phyloP scores from a whole-genome alignment of 2,797 vertebrate genomes.

The Pelobates cultripes region DNA sequence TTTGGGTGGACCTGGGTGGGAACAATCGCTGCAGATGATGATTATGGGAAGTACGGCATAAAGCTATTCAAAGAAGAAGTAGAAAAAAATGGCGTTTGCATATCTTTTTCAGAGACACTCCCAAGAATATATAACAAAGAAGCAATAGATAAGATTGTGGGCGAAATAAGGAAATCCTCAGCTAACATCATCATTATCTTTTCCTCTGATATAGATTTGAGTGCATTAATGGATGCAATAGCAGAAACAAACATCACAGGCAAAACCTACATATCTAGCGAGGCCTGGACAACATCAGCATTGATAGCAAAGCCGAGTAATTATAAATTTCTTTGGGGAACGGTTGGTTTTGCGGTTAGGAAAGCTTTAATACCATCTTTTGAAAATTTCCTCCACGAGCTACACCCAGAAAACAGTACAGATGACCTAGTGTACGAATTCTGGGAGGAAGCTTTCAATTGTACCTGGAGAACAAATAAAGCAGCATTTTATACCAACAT shows the following conservation, averaged over 20 bases:
- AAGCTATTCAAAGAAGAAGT: conserved; percentile 83
- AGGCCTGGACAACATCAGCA: conserved; percentile 84
- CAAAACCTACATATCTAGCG: conserved; percentile 84
- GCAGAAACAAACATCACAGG: conserved; percentile 77
- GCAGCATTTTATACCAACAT: conserved; percentile 59
- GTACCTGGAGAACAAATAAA: conserved; percentile 70
- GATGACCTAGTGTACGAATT: conserved; percentile 80
- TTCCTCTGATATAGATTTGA: conserved; percentile 85
- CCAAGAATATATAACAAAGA: conserved; percentile 77
- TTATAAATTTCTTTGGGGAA: conserved; percentile 76
- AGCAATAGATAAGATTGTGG: conserved; percentile 73
- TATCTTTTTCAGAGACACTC: conserved; percentile 83
- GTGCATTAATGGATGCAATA: conserved; percentile 76
- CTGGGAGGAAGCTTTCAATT: conserved; percentile 85
- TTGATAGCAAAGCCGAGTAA: conserved; percentile 76
- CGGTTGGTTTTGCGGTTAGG: conserved; percentile 79
- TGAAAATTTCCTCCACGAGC: conserved; percentile 69
- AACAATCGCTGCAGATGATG: conserved; percentile 80
- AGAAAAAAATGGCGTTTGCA: conserved; percentile 78
- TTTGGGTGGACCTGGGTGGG: conserved; percentile 90
- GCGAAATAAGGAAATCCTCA: conserved; percentile 69
- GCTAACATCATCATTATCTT: conserved; percentile 85
- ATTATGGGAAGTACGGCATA: conserved; percentile 86
- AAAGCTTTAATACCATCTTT: conserved; percentile 77
- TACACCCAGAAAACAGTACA: conserved; percentile 72